Base-by-base conservation (phyloP, 2,888 invertebrate species). In the Orthosia gracilis region DNA sequence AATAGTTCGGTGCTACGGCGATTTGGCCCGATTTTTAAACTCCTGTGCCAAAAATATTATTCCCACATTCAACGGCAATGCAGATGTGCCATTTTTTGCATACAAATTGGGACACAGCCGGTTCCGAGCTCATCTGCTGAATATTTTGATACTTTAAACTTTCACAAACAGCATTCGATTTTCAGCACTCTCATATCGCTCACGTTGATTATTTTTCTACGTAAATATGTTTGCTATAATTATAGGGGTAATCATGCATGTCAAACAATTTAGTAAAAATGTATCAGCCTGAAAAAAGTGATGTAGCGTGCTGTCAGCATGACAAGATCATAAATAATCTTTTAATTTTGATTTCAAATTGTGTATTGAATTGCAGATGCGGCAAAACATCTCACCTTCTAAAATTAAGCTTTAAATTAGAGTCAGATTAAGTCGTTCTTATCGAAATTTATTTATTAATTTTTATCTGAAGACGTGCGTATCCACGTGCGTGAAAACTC, bases 1-100 rank as follows among this genome's bases (percentile, higher is more conserved):
- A 72, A 55, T 76, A 70, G 77, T 83, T 85, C 83, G 78, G 82
- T 82, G 71, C 78, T 80, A 77, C 72, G 67, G 73, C 61, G 71
- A 79, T 89, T 91, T 91, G 92, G 90, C 89, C 90, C 89, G 88
- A 89, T 91, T 92, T 90, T 88, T 89, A 90, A 88, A 89, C 80
- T 82, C 86, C 82, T 87, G 91, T 93, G 94, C 94, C 94, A 95
- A 94, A 94, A 94, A 93, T 92, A 93, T 91, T 84, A 88, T 86
- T 86, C 82, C 89, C 87, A 91, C 91, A 90, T 92, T 91, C 89
- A 89, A 86, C 94, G 89, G 92, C 94, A 94, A 90, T 95, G 95
- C 95, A 95, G 95, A 94, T 95, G 94, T 92, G 91, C 92, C 91
- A 89, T 91, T 92, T 93, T 88, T 92, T 93, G 92, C 93, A 91